Evolutionary conservation across 2,888 invertebrate genomes (phyloP).

Genomic region (Dilophus febrilis): DNA sequence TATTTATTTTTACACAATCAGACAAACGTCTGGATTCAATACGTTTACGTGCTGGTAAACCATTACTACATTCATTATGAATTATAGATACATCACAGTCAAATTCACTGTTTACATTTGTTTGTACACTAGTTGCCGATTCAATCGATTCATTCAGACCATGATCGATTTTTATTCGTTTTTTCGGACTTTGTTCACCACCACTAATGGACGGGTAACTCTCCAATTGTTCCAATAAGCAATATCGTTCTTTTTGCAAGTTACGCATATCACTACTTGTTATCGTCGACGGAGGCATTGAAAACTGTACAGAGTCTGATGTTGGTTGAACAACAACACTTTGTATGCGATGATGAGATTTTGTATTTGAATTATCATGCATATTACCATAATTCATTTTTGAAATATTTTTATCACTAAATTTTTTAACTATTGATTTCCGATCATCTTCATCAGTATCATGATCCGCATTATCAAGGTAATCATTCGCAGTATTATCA

Average conservation of each 20-base stretch:
- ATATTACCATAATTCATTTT: too few species aligned
- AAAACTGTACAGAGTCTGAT: background rate
- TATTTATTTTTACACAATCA: slow-evolving; percentile 25
- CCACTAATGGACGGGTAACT: slow-evolving; percentile 55
- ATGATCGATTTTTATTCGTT: slow-evolving; percentile 44
- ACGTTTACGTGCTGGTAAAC: slow-evolving; percentile 17
- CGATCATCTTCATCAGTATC: too few species aligned
- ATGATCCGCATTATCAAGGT: too few species aligned
- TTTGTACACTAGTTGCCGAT: slow-evolving; percentile 10
- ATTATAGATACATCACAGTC: slow-evolving; percentile 30
- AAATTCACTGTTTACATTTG: slow-evolving; percentile 19
- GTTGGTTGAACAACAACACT: slow-evolving; percentile 3
- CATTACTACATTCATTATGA: slow-evolving; percentile 15
- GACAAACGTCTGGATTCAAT: slow-evolving; percentile 36
- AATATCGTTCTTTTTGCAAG: slow-evolving; percentile 51
- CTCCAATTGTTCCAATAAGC: slow-evolving; percentile 50
- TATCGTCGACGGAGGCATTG: slow-evolving; percentile 7
- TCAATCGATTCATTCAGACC: slow-evolving; percentile 7
- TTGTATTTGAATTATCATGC: too few species aligned
- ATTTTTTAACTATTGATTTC: too few species aligned
- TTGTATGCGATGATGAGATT: slow-evolving; percentile 5
- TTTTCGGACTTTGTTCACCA: slow-evolving; percentile 46
- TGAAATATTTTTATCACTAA: too few species aligned
- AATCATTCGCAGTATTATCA: too few species aligned
- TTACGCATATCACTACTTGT: slow-evolving; percentile 44